Base-by-base conservation (phyloP, 2,888 invertebrate genomes). In the Frankliniella fusca region DNA sequence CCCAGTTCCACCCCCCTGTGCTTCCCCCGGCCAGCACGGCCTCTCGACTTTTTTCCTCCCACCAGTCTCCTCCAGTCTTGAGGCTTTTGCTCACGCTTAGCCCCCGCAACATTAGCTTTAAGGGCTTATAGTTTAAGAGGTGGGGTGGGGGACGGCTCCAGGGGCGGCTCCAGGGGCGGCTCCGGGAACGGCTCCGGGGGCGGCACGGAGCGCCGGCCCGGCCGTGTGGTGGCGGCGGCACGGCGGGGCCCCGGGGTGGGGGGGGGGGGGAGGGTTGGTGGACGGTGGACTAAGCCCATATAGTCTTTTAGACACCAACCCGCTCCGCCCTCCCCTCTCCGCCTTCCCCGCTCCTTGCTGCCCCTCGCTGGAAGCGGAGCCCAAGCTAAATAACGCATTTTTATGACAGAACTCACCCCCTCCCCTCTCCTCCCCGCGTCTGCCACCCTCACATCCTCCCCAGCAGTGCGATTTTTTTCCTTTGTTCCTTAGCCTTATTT, bases 301-400 rank as follows among this genome's bases (percentile, higher is more conserved):
- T 76, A 76, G 70, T 76, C 70, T 76, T 76, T 76, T 76, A 76
- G 70, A 76, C 70, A 76, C 70, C 70, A 76, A 76, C 70, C 70
- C 70, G 23, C 70, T 76, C 70, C 27, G 23, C 70, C 70, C 23
- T 12, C 70, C 7, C 70, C 70, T 9, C 27, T 10, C 27, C 10
- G 27, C 8, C 3, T 9, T 12, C 15, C 61, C 15, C 61, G 18
- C 61, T 15, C 61, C 61, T 61, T 18, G 18, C n/a, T 61, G 20
- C n/a, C 61, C 61, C 18, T 18, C 70, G 23, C 70, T 76, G 70
- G 70, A 76, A 76, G 70, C 70, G 70, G 70, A 76, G 70, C 70
- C 70, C 70, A 76, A 76, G 70, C 70, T 76, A 76, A 76, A 76
- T 76, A 76, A 76, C 70, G 70, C 70, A 76, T 76, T 76, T 76